Percentiles rank a stretch among this genome's conserved stretches.
Conservation (phyloP, 2,888 invertebrate genomes). For the Cloeon dipterum region DNA sequence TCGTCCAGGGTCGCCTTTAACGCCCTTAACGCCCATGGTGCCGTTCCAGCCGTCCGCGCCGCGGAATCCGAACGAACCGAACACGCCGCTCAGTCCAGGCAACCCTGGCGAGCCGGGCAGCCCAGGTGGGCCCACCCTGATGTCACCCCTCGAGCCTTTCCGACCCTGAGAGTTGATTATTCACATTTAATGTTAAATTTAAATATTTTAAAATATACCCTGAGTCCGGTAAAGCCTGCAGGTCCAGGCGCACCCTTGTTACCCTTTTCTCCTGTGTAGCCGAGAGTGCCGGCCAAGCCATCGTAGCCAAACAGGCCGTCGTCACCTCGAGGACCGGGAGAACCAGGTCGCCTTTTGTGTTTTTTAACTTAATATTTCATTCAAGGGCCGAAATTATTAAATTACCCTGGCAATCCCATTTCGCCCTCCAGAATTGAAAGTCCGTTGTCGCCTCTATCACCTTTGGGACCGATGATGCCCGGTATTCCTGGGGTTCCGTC, state of each 20-base stretch:
- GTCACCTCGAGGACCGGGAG: conserved; percentile 9
- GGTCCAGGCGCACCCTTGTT: conserved; percentile 11
- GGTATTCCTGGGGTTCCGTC: conserved; percentile 11
- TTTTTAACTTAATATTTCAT: no score
- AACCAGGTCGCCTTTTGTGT: conserved; percentile 7
- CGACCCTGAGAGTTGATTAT: conserved; percentile 13
- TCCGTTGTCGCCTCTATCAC: conserved; percentile 13
- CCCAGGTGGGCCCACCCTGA: conserved; percentile 29
- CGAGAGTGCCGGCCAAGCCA: conserved; percentile 15
- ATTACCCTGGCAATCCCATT: conserved; percentile 10
- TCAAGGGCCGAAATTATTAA: no score
- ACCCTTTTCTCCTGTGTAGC: conserved; percentile 12
- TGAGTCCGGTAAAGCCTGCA: conserved; percentile 6
- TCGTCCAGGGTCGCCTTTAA: conserved; percentile 18
- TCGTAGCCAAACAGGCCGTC: conserved; percentile 13
- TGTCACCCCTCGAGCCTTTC: conserved; percentile 23
- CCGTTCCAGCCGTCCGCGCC: conserved; percentile 14
- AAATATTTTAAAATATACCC: conserved; percentile 9
- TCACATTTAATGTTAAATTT: background rate
- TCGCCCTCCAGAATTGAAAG: conserved; percentile 11
- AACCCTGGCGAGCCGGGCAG: conserved; percentile 25
- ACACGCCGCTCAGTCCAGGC: conserved; percentile 23
- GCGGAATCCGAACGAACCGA: conserved; percentile 11
- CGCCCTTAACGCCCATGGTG: conserved; percentile 16
- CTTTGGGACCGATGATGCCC: conserved; percentile 11